A percentile compares a stretch with the other conserved stretches of the same genome.
phyloP scores from a whole-genome alignment of 2,888 invertebrate genomes.

The Phytoseiulus persimilis region DNA sequence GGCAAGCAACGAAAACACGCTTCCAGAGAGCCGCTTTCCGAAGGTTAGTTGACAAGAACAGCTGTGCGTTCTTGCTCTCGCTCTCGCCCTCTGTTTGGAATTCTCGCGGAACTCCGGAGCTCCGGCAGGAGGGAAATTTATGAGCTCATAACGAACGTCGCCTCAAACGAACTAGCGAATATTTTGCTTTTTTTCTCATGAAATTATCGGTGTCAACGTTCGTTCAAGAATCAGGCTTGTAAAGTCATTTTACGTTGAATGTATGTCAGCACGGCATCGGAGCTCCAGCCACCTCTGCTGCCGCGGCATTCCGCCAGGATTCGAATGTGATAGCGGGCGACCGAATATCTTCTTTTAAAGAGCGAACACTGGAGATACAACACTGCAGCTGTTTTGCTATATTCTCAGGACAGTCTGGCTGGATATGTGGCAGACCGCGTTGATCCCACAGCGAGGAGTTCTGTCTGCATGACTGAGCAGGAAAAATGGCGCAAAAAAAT shows the following conservation, averaged over 20 bases:
- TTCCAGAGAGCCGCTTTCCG: background rate
- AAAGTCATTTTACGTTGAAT: background rate
- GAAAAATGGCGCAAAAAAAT: background rate
- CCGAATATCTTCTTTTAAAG: background rate
- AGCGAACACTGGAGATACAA: background rate
- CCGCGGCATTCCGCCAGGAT: background rate
- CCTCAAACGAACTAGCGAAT: background rate
- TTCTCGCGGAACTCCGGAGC: background rate
- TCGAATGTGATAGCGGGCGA: background rate
- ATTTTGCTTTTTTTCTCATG: background rate
- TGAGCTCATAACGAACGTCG: background rate
- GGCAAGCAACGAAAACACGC: background rate
- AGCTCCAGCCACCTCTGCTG: background rate
- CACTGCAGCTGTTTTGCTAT: background rate
- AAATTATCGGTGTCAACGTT: conserved; percentile 5
- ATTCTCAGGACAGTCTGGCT: background rate
- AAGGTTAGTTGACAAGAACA: background rate
- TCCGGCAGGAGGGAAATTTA: background rate
- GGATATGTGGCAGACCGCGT: background rate
- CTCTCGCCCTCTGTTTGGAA: background rate
- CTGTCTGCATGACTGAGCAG: background rate
- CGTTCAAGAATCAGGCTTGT: background rate
- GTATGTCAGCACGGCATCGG: background rate
- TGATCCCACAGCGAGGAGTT: background rate
- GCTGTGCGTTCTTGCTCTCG: background rate